A percentile compares a stretch with the other conserved stretches of the same genome.
Evolutionary conservation across 2,797 vertebrate species (phyloP).

Genomic region (Eremophila alpestris): DNA sequence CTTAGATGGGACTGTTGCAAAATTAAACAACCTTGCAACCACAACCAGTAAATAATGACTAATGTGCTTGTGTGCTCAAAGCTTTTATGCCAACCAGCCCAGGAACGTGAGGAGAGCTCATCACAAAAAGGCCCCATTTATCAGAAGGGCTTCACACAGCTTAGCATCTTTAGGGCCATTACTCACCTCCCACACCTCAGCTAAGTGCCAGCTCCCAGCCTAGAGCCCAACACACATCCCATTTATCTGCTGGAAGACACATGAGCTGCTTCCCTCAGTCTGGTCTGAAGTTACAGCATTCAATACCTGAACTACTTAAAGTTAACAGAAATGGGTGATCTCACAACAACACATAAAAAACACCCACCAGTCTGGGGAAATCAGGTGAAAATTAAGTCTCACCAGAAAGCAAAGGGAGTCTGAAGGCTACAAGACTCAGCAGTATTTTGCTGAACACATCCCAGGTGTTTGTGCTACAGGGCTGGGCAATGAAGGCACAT

Average conservation of each 20-base stretch:
- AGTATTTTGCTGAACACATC: not conserved
- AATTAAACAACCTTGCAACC: conserved; percentile 61
- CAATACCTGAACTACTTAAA: not conserved
- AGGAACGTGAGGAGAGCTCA: conserved; percentile 43
- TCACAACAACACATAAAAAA: not conserved
- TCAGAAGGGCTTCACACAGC: conserved; percentile 62
- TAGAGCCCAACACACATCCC: not conserved
- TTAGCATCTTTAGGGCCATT: conserved; percentile 60
- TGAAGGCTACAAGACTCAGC: not conserved
- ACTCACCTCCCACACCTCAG: conserved; percentile 65
- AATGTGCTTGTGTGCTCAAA: conserved; percentile 25
- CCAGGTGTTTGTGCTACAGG: not conserved
- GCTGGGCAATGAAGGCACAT: not conserved
- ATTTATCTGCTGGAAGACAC: conserved; percentile 34
- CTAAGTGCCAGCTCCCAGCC: conserved; percentile 37
- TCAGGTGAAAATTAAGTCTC: not conserved
- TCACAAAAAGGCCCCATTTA: conserved; percentile 57
- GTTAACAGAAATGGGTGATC: not conserved
- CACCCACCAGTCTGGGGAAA: too few relatives aligned
- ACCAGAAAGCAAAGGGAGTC: not conserved
- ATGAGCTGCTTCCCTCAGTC: not conserved
- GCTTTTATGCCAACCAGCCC: conserved; percentile 36
- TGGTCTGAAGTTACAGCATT: not conserved
- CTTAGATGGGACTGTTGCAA: conserved; percentile 76
- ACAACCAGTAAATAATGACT: conserved; percentile 17